Evolutionary conservation across 1,140 invertebrate genomes (phyloP).

Genomic region (Leptinotarsa texana): DNA sequence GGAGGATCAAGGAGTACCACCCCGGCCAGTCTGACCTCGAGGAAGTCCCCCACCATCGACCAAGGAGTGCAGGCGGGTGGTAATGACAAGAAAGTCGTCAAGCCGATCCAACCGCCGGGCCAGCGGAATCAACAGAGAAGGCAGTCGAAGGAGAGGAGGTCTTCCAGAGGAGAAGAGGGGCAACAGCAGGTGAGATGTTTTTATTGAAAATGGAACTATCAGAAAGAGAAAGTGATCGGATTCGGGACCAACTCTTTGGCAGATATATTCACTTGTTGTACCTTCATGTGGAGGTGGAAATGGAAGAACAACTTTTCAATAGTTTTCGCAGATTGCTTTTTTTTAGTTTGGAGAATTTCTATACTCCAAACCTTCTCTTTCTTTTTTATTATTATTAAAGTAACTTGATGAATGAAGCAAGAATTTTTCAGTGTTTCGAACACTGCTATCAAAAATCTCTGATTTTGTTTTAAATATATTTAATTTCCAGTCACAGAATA

Average conservation of each 20-base stretch:
- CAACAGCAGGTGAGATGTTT: slow-evolving; percentile 17
- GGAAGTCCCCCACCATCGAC: slow-evolving; percentile 82
- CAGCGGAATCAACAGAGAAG: slow-evolving; percentile 41
- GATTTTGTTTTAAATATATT: too few species aligned
- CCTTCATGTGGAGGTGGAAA: background rate
- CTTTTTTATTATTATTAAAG: too few species aligned
- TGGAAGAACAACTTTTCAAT: background rate
- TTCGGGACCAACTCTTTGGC: background rate
- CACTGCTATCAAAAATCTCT: too few species aligned
- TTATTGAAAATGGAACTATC: too few species aligned
- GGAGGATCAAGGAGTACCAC: slow-evolving; percentile 79
- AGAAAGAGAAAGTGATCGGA: too few species aligned
- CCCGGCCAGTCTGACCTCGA: slow-evolving; percentile 68
- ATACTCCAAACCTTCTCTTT: too few species aligned
- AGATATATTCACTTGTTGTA: slow-evolving; percentile 22
- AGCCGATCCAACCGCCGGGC: slow-evolving; percentile 52
- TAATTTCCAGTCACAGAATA: too few species aligned
- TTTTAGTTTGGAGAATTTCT: too few species aligned
- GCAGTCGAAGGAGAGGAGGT: slow-evolving; percentile 44
- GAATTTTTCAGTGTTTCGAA: too few species aligned
- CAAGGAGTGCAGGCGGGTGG: slow-evolving; percentile 70
- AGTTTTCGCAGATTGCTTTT: too few species aligned
- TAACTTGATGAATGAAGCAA: too few species aligned
- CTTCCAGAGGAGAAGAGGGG: slow-evolving; percentile 46
- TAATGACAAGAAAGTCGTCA: slow-evolving; percentile 47